Percentiles rank a stretch among this genome's conserved stretches.
Conservation (phyloP, 2,113 vertebrate species). For the Ptilonorhynchus violaceus region DNA sequence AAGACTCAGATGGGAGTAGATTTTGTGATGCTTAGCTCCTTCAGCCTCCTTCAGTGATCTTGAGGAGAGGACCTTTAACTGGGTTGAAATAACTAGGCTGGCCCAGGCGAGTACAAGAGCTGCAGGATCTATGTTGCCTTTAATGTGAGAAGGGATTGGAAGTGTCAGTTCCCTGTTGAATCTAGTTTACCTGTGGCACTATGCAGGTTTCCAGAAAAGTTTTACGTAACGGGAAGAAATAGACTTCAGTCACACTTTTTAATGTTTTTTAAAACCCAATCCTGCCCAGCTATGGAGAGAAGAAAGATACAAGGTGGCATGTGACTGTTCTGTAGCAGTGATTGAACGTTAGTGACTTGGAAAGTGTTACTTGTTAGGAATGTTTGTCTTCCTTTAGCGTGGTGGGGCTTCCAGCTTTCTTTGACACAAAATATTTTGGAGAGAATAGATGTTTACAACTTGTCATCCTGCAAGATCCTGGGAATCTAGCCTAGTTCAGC, state of each 20-base stretch:
- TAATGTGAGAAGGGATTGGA: neutral
- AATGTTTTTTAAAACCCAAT: neutral
- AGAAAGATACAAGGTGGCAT: neutral
- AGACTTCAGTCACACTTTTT: neutral
- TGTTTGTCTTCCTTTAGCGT: neutral
- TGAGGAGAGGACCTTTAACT: neutral
- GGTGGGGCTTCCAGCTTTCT: neutral
- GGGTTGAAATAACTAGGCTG: neutral
- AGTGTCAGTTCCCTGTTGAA: neutral
- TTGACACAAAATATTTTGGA: neutral
- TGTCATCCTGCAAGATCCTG: neutral
- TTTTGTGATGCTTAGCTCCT: no score
- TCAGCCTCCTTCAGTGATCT: neutral
- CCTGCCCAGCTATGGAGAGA: neutral
- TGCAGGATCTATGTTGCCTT: neutral
- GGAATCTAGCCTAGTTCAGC: neutral
- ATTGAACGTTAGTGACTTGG: neutral
- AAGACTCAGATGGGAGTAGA: neutral
- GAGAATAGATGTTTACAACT: neutral
- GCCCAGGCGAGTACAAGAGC: neutral
- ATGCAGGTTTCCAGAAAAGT: neutral
- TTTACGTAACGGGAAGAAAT: neutral
- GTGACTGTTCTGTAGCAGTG: neutral
- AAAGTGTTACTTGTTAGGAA: neutral
- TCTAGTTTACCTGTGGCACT: neutral